Base-by-base conservation (phyloP, 2,113 vertebrate species). In the Dipodomys stephensi region DNA sequence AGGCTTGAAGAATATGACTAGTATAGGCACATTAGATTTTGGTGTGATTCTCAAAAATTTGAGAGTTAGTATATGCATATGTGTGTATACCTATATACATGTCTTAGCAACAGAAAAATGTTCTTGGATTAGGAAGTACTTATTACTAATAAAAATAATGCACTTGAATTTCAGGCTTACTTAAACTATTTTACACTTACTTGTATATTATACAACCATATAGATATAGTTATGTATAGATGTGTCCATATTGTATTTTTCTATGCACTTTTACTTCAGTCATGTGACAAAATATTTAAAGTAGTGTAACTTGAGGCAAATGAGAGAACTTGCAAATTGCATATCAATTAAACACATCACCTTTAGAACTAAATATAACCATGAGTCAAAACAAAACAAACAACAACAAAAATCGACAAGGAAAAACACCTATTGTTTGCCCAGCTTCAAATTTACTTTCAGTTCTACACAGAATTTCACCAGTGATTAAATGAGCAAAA, bases 1-100 rank as follows among this genome's bases (percentile, higher is more conserved):
- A 4, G 65, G 13, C 7, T 84, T 74, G 18, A 65, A 88, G 13
- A 73, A 18, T 57, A 57, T 13, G 15, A 57, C 16, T 57, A 57
- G 16, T 44, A 8, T 65, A 44, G 15, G 4, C 7, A 85, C 25
- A 44, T 62, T 85, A 28, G 57, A 22, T 4, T 79, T 87, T 78
- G 90, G 16, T 57, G 53, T 57, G 53, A n/a, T 60, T 79, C 85
- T 90, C 77, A 1, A 57, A 73, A 69, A 76, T 83, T 76, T 83
- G 84, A 39, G 15, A 74, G 67, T 49, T 49, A 35, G 85, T 93
- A 10, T 44, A 32, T 1, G 7, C 39, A 18, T 49, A 7, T 83
- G 1, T 69, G 15, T 64, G 4, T 25, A 19, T 20, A 18, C n/a
- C 27, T 3, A 69, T 1, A 83, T 49, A 11, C 32, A n/a, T 22